Evolutionary conservation across 2,797 vertebrate species (phyloP), one percentile per base, ranked within the genome.

Genomic region (Eurystomus glaucurus): DNA sequence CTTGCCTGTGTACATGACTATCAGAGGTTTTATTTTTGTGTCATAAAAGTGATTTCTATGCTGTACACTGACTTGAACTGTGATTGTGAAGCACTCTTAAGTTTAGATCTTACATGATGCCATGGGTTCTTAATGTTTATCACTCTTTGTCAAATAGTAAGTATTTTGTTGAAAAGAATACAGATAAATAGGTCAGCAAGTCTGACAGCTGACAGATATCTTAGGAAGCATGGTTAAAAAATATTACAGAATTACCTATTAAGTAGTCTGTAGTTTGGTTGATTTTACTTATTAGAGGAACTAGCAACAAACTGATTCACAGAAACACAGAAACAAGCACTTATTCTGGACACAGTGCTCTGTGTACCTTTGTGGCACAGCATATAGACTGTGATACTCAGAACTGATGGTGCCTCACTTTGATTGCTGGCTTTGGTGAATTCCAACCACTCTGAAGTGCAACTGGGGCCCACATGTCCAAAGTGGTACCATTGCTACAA

Each of bases 81-180:
- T 0, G 2, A 45, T 15, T 65, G 20, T 25, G 66, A 51, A 75
- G 4, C 39, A n/a, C 16, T 35, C 6, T 48, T 15, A 75, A 16
- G 2, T 58, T 88, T 13, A 70, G 25, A 5, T 58, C 4, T 58
- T 55, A n/a, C 0, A 0, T 37, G 58, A 39, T 6, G 0, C 1
- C 20, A 23, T 19, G 5, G 55, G 15, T 60, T 81, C 3, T 62
- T 64, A 52, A 45, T 45, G 39, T 33, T 85, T 69, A 48, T 72
- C 52, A 25, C 1, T n/a, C 12, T 88, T 91, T n/a, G 11, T 68
- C n/a, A 75, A 88, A 70, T 4, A 71, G 2, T 23, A 52, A 37
- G 13, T 65, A 8, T 43, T 39, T 50, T 9, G 0, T 50, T 81
- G 9, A 33, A 69, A 84, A 52, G 3, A 50, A 37, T 17, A 25